Conservation (phyloP, 64 coral and sea anemone species). For the Stichodactyla helianthus region DNA sequence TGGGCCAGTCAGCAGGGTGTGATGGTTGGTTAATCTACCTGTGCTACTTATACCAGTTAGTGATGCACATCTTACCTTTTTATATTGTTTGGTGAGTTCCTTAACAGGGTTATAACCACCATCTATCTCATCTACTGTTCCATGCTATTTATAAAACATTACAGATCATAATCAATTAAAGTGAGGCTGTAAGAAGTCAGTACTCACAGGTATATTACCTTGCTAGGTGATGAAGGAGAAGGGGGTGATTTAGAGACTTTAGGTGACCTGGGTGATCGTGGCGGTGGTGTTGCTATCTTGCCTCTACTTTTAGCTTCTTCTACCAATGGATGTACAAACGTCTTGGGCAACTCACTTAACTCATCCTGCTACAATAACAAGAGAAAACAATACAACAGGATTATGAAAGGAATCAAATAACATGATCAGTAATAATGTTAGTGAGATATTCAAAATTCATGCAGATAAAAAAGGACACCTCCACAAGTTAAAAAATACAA, state of each 20-base stretch:
- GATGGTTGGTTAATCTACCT: not conserved
- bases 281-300: constrained; percentile 70
- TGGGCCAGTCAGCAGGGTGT: no score
- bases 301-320: constrained; percentile 68
- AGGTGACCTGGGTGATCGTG: constrained; percentile 69
- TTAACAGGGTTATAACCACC: constrained; percentile 41
- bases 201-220: not conserved
- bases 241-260: constrained; percentile 58
- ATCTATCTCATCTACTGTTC: constrained; percentile 54
- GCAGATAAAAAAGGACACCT: no score
- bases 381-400: not conserved
- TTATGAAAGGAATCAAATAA: not conserved
- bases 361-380: not conserved
- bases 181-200: no score
- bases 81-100: constrained; percentile 46
- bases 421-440: no score
- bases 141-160: constrained; percentile 7
- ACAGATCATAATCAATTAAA: not conserved
- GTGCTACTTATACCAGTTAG: not conserved
- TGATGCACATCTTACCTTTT: constrained; percentile 29
- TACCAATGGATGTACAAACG: constrained; percentile 76
- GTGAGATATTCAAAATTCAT: no score
- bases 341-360: constrained; percentile 28
- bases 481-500: no score
- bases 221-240: constrained; percentile 27